Base-by-base conservation (phyloP, 2,113 vertebrate genomes). In the Anoplopoma fimbria region DNA sequence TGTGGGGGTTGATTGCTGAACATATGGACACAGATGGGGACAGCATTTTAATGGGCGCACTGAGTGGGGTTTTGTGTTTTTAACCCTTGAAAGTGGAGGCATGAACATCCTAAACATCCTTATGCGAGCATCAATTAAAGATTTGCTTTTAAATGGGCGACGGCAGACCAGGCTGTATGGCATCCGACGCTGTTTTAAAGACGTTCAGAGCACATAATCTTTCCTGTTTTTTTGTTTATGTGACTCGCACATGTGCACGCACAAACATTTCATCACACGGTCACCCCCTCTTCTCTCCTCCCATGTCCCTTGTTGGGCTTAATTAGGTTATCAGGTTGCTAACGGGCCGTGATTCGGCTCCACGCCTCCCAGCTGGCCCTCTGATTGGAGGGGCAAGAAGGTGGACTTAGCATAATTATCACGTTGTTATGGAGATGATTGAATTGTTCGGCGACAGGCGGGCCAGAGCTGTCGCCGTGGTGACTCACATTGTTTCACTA, bases 31-130 rank as follows among this genome's bases (percentile, higher is more conserved):
- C 87, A 91, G 90, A 93, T 88, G 92, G 91, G 75, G 80, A 85
- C 79, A 65, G 60, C 34, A 8, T 78, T 83, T 89, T 89, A 90
- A 91, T 84, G 85, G 84, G 58, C 1, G 19, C 68, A 5, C 74
- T 91, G 91, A 94, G 93, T 92, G 93, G 72, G 74, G 71, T 89
- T 93, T 75, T 77, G 82, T 93, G 92, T 94, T 92, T 92, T 91
- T 89, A 90, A 88, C 90, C 83, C 82, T 69, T 87, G 42, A 81
- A 91, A 88, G 82, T 82, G 85, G 58, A 90, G 68, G 53, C 69
- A 53, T 17, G 58, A 82, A 84, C 79, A 47, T 83, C 83, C 45
- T 53, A 58, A 60, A 77, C 71, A 67, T 85, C 79, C 38, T 76
- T 69, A 75, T 77, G 73, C 15, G 36, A 72, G 75, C 88, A 92